These are phyloP conservation scores for Biston stratarius DNA, from an alignment of 2,888 invertebrate genomes.

Conservation along the genomic window DNA sequence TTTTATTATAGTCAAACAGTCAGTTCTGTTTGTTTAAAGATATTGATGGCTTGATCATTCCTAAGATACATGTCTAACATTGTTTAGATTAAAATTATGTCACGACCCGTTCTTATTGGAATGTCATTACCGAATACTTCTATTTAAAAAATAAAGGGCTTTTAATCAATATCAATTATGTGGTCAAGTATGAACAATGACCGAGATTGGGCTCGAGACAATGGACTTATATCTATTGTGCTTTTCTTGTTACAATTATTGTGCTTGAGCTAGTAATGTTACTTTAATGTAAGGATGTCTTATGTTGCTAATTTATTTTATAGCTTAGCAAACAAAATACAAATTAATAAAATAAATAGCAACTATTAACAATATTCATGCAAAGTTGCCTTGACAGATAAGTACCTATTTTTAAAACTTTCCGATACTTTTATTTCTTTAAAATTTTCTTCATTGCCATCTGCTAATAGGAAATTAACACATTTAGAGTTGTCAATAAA, in stretches of 20 bases:
- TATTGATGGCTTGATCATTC: conserved; percentile 9
- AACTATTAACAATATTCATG: conserved; percentile 21
- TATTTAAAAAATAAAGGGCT: conserved; percentile 49
- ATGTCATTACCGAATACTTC: conserved; percentile 17
- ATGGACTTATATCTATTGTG: conserved; percentile 26
- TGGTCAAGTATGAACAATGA: conserved; percentile 53
- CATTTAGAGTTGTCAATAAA: background rate
- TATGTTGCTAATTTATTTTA: conserved; percentile 9
- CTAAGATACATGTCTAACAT: conserved; percentile 1
- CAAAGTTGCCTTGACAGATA: conserved; percentile 32
- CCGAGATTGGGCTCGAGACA: conserved; percentile 56
- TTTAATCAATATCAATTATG: conserved; percentile 59
- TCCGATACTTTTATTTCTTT: background rate
- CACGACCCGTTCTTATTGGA: conserved; percentile 26
- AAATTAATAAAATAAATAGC: conserved; percentile 24
- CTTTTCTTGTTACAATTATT: conserved; percentile 43
- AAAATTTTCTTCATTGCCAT: background rate
- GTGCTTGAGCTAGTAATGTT: conserved; percentile 43
- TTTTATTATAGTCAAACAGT: background rate
- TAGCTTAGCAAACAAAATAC: conserved; percentile 13
- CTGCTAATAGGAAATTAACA: conserved; percentile 2
- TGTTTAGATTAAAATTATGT: conserved; percentile 17
- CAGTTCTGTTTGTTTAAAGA: background rate
- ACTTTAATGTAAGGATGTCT: conserved; percentile 4
- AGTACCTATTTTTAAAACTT: conserved; percentile 8